Evolutionary conservation across 2,797 vertebrate genomes (phyloP).

Genomic region (Gouania willdenowi): DNA sequence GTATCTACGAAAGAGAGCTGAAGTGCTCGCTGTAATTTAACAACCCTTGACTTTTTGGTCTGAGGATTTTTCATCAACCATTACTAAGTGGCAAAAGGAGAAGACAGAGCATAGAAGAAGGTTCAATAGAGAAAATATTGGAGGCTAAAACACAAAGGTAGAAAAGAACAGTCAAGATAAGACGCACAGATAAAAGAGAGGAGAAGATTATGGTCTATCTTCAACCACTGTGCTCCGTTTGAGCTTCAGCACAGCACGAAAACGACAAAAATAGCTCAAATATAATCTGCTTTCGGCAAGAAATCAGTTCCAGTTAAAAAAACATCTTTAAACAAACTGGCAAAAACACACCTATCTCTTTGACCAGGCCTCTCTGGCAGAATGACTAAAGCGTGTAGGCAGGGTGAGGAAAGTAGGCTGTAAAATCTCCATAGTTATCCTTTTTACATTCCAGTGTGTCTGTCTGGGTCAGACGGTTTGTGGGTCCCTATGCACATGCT

Average conservation of each 20-base stretch:
- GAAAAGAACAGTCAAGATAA: slow-evolving; percentile 38
- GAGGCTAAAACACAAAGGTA: slow-evolving; percentile 42
- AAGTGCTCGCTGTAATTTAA: no score
- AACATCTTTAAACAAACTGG: slow-evolving; percentile 20
- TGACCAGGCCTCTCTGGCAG: slow-evolving; percentile 23
- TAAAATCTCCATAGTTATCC: slow-evolving; percentile 47
- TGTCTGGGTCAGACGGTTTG: slow-evolving; percentile 58
- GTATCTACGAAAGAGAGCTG: no score
- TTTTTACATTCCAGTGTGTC: slow-evolving; percentile 65
- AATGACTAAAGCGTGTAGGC: slow-evolving; percentile 19
- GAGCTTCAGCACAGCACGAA: slow-evolving; percentile 14
- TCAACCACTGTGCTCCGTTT: slow-evolving; percentile 32
- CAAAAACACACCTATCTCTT: slow-evolving; percentile 30
- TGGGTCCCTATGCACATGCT: slow-evolving; percentile 33
- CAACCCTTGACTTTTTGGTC: slow-evolving; percentile 39
- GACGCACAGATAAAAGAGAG: slow-evolving; percentile 27
- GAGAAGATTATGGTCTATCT: slow-evolving; percentile 44
- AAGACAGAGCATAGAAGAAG: background rate
- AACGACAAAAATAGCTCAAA: slow-evolving; percentile 10
- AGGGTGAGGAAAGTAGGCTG: slow-evolving; percentile 31
- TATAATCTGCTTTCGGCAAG: slow-evolving; percentile 37
- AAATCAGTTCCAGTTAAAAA: slow-evolving; percentile 34
- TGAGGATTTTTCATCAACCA: slow-evolving; percentile 54
- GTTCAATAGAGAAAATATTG: slow-evolving; percentile 29
- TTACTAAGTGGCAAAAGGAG: slow-evolving; percentile 33